Evolutionary conservation across 2,797 vertebrate genomes (phyloP).

Genomic region (Labeo calbasu): DNA sequence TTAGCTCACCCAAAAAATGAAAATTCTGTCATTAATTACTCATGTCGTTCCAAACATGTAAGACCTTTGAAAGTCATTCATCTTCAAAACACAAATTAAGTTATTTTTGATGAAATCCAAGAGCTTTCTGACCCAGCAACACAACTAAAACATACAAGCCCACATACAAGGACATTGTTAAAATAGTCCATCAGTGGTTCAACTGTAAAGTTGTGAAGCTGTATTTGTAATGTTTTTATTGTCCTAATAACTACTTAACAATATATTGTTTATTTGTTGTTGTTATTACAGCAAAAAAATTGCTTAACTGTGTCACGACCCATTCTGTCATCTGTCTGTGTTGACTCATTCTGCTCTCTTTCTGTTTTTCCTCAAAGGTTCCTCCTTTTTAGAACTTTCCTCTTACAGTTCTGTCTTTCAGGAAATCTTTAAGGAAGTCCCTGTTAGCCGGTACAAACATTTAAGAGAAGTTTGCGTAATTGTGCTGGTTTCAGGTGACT

Average conservation of each 20-base stretch:
- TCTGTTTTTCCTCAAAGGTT: conserved; percentile 29
- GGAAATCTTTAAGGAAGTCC: conserved; percentile 12
- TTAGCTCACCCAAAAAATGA: too few species aligned
- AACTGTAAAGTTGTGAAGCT: too few species aligned
- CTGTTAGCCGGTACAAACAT: background rate
- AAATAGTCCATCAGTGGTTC: too few species aligned
- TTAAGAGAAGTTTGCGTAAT: conserved; percentile 43
- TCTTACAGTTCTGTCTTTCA: background rate
- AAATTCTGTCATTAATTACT: too few species aligned
- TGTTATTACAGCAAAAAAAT: background rate
- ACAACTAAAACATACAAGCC: too few species aligned
- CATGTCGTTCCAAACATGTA: too few species aligned
- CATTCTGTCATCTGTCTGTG: background rate
- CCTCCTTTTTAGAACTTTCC: background rate
- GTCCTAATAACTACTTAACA: background rate
- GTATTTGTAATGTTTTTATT: too few species aligned
- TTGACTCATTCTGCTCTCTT: conserved; percentile 9
- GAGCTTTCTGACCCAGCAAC: too few species aligned
- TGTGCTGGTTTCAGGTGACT: conserved; percentile 50
- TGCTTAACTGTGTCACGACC: conserved; percentile 14
- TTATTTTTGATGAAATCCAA: too few species aligned
- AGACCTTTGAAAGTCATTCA: too few species aligned
- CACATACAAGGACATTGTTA: too few species aligned
- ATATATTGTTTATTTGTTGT: background rate
- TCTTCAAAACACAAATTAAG: too few species aligned